These are phyloP conservation scores for Podarcis muralis DNA, from an alignment of 2,113 vertebrate species.

Conservation along the genomic window DNA sequence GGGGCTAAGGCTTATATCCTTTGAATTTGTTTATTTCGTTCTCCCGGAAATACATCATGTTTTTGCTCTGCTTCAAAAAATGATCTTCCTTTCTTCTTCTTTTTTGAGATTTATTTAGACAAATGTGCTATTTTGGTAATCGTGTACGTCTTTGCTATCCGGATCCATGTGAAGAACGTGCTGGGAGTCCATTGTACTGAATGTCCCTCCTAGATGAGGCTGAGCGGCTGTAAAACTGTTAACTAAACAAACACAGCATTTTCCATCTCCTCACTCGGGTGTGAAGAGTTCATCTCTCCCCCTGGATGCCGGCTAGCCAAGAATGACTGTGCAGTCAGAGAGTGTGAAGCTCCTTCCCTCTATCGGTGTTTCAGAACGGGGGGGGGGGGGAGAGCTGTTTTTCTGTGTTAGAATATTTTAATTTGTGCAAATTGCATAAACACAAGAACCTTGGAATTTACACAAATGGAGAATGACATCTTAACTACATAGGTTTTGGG, in stretches of 20 bases:
- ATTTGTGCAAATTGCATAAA: background rate
- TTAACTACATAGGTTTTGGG: background rate
- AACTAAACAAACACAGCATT: conserved; percentile 15
- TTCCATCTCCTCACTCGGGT: conserved; percentile 26
- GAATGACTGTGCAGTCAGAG: background rate
- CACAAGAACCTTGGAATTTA: background rate
- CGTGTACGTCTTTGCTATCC: conserved; percentile 4
- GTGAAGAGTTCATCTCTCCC: background rate
- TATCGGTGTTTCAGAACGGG: background rate
- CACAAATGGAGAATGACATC: background rate
- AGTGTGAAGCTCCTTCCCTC: conserved; percentile 29
- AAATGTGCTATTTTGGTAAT: conserved; percentile 3
- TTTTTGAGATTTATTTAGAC: conserved; percentile 47
- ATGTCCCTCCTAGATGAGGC: conserved; percentile 1
- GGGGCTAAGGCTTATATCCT: conserved; percentile 19
- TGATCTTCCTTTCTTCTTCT: background rate
- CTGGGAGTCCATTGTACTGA: conserved; percentile 36
- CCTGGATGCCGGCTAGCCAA: background rate
- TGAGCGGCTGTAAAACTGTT: conserved; percentile 21
- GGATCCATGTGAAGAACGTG: background rate
- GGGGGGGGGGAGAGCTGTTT: background rate
- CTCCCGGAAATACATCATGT: conserved; percentile 11
- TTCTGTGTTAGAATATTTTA: background rate
- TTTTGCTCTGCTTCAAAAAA: conserved; percentile 13
- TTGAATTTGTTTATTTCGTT: conserved; percentile 39